A percentile compares a stretch with the other conserved stretches of the same genome.
Conservation (phyloP, 2,113 vertebrate species). For the Kryptolebias marmoratus region DNA sequence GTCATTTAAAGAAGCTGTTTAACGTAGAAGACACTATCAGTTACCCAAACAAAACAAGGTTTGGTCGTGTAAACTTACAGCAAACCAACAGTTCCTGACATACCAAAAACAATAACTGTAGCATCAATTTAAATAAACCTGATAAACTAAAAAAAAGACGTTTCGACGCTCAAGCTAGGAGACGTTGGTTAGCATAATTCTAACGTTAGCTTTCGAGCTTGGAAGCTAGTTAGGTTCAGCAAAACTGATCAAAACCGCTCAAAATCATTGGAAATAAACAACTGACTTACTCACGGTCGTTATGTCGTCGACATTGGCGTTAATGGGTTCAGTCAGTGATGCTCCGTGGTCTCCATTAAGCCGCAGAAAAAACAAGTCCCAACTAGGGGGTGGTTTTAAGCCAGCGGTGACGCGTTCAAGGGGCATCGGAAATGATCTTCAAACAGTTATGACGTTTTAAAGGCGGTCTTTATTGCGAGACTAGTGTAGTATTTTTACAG, state of each 20-base stretch:
- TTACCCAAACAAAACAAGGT: rapidly evolving
- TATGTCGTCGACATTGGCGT: too few relatives aligned
- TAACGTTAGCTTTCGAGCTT: background rate
- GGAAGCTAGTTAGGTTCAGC: background rate
- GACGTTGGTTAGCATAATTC: background rate
- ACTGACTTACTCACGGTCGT: background rate
- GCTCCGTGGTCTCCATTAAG: background rate
- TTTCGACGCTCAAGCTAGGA: background rate
- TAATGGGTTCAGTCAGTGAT: background rate
- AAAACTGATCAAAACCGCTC: background rate
- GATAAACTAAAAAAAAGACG: background rate
- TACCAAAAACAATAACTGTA: too few relatives aligned
- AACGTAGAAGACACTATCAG: background rate
- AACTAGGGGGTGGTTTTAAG: too few relatives aligned
- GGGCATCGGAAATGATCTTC: too few relatives aligned
- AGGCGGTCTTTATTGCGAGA: too few relatives aligned
- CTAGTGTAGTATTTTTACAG: too few relatives aligned
- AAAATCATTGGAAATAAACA: background rate
- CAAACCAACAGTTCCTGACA: background rate
- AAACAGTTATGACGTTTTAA: too few relatives aligned
- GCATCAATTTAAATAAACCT: too few relatives aligned
- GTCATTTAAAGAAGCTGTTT: background rate
- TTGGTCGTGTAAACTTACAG: background rate
- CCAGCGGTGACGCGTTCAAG: too few relatives aligned
- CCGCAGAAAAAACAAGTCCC: background rate